phyloP scores from a whole-genome alignment of 2,113 vertebrate species.

The Athene noctua region DNA sequence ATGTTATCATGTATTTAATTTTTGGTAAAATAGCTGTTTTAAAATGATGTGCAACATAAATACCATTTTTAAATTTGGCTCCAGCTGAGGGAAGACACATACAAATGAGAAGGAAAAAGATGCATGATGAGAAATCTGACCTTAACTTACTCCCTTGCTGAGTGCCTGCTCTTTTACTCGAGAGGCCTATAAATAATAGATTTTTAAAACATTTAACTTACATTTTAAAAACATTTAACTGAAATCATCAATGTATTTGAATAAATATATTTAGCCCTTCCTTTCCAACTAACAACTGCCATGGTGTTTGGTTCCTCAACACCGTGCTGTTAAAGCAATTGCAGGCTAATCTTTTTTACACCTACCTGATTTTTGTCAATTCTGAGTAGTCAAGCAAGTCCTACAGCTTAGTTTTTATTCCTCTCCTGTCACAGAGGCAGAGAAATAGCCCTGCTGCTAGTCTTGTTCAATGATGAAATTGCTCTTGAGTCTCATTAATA shows the following conservation, averaged over 20 bases:
- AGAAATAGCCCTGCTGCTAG: background rate
- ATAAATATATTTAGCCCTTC: background rate
- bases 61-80: background rate
- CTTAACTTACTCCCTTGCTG: background rate
- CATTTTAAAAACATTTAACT: background rate
- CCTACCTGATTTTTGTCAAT: background rate
- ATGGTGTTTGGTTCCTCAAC: background rate
- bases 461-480: background rate
- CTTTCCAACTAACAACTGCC: background rate
- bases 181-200: background rate
- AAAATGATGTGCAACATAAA: background rate
- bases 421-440: background rate
- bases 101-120: background rate
- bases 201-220: background rate
- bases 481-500: background rate
- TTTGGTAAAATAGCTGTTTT: background rate
- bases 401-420: background rate
- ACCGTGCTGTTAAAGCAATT: background rate
- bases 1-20: background rate
- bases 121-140: background rate
- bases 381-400: background rate
- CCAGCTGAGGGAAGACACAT: background rate
- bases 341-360: background rate
- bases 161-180: background rate
- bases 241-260: background rate